A percentile compares a stretch with the other conserved stretches of the same genome.
Evolutionary conservation across 2,797 vertebrate genomes (phyloP).

Genomic region (Loris lydekkerianus): DNA sequence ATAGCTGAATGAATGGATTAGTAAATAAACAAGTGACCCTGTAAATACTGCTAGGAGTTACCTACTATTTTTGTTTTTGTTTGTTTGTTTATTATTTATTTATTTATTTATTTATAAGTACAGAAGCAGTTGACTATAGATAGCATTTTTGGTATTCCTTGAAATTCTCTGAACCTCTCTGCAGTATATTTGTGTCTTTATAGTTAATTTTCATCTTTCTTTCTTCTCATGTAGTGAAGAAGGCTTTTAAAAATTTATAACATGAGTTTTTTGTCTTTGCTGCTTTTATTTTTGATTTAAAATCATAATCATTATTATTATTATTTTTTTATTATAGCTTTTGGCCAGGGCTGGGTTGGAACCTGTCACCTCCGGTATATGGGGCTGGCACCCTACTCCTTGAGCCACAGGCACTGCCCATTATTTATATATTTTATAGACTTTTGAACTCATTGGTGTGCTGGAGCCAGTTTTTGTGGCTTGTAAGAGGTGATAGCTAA

Average conservation of each 20-base stretch:
- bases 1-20: neutral
- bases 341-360: too few species aligned
- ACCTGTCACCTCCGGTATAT: too few species aligned
- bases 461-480: neutral
- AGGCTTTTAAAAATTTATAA: neutral
- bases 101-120: neutral
- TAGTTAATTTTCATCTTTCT: constrained; percentile 11
- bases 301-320: neutral
- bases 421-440: neutral
- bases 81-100: too few species aligned
- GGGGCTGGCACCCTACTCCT: too few species aligned
- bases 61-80: neutral
- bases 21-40: neutral
- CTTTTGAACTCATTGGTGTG: neutral
- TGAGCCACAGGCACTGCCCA: too few species aligned
- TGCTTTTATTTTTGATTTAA: constrained; percentile 63
- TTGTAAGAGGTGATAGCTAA: constrained; percentile 43
- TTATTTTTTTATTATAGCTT: neutral
- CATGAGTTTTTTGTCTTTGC: constrained; percentile 33
- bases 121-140: neutral
- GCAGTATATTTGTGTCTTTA: neutral
- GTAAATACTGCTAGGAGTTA: neutral
- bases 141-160: constrained; percentile 46
- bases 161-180: neutral
- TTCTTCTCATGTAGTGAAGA: neutral